phyloP scores from a whole-genome alignment of 2,888 invertebrate genomes.

The Lithosia quadra region DNA sequence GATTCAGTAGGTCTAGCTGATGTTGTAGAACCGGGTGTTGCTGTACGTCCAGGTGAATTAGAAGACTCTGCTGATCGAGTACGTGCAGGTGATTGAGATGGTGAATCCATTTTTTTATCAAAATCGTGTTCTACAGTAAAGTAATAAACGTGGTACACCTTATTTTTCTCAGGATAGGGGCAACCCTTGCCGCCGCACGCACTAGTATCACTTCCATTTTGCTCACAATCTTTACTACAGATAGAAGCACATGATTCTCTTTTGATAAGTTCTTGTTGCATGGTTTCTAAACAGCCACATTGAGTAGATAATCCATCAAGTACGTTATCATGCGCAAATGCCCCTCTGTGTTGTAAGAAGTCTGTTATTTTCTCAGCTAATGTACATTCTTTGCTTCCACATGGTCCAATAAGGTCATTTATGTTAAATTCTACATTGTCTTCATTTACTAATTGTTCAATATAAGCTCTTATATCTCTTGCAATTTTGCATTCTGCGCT shows the following conservation, averaged over 20 bases:
- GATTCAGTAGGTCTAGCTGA: neutral
- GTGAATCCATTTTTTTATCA: constrained; percentile 43
- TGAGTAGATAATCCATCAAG: constrained; percentile 75
- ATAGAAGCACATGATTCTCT: constrained; percentile 62
- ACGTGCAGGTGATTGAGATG: neutral
- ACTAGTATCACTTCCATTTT: constrained; percentile 59
- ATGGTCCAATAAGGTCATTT: constrained; percentile 75
- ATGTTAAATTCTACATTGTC: constrained; percentile 72
- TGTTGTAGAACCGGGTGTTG: constrained; percentile 21
- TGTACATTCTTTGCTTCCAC: constrained; percentile 78
- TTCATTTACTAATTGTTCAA: constrained; percentile 77
- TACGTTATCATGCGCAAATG: constrained; percentile 61
- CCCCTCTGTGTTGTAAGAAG: constrained; percentile 75
- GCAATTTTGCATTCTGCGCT: constrained; percentile 79
- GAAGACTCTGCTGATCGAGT: neutral
- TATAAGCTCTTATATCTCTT: constrained; percentile 75
- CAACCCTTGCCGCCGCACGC: constrained; percentile 68
- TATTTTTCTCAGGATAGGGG: constrained; percentile 57
- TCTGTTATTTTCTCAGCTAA: constrained; percentile 75
- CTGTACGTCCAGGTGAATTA: neutral
- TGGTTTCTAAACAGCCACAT: constrained; percentile 75
- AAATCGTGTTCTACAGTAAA: constrained; percentile 77
- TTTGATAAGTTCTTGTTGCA: constrained; percentile 67
- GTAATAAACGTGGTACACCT: constrained; percentile 75
- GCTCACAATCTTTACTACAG: constrained; percentile 69